phyloP scores from a whole-genome alignment of 53 echinoderm and acorn worm genomes.

The Patiria pectinifera region DNA sequence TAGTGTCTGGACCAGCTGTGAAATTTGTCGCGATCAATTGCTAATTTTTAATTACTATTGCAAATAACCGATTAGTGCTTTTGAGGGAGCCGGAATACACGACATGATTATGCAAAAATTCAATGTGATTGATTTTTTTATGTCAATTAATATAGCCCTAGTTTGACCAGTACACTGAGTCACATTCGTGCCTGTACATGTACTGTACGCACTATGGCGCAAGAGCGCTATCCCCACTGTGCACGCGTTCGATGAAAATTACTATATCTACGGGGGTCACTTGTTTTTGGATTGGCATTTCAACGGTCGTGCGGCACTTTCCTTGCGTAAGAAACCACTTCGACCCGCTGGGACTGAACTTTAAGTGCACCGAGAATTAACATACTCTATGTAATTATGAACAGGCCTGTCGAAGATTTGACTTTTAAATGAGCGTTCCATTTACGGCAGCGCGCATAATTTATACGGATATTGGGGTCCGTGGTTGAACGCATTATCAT shows the following conservation, averaged over 20 bases:
- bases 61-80: background rate
- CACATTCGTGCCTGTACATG: background rate
- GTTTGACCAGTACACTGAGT: background rate
- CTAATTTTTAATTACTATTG: conserved; percentile 41
- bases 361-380: conserved; percentile 2
- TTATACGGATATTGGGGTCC: background rate
- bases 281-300: background rate
- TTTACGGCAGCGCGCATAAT: background rate
- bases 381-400: conserved; percentile 29
- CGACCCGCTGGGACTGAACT: background rate
- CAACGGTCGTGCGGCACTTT: background rate
- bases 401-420: background rate
- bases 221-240: background rate
- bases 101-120: background rate
- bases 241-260: conserved; percentile 1
- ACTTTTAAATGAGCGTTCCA: conserved; percentile 34
- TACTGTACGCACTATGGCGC: background rate
- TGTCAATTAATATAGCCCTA: background rate
- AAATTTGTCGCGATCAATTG: conserved; percentile 23
- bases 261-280: background rate
- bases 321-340: background rate
- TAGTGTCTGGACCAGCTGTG: conserved; percentile 7
- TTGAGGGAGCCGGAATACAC: background rate
- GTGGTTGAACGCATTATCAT: background rate
- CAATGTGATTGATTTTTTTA: background rate